Evolutionary conservation across 2,797 vertebrate genomes (phyloP).

Genomic region (Helarctos malayanus): DNA sequence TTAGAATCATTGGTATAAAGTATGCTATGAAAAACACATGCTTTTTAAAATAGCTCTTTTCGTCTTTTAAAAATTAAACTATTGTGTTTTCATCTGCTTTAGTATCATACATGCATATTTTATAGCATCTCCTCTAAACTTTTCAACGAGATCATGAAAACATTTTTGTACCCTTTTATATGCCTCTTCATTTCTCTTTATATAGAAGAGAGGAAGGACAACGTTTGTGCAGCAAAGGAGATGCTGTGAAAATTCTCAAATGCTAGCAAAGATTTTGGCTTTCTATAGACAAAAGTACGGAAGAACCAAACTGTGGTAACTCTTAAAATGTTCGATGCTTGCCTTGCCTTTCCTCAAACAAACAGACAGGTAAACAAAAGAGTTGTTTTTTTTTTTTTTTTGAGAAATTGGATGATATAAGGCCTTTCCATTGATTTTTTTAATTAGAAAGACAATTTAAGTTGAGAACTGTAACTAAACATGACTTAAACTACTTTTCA

Average conservation of each 20-base stretch:
- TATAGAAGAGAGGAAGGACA: neutral
- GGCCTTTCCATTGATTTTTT: neutral
- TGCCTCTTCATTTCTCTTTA: constrained; percentile 28
- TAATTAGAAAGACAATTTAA: constrained; percentile 53
- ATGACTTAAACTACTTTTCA: neutral
- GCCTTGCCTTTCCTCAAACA: neutral
- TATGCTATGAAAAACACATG: constrained; percentile 83
- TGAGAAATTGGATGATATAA: neutral
- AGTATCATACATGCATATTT: constrained; percentile 75
- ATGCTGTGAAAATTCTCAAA: constrained; percentile 61
- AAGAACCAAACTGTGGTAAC: constrained; percentile 58
- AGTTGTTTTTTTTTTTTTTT: too few species aligned
- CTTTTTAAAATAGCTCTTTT: constrained; percentile 78
- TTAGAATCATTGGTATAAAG: constrained; percentile 85
- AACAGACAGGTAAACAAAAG: neutral
- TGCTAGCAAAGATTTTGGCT: constrained; percentile 58
- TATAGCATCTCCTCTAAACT: constrained; percentile 75
- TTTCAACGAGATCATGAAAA: constrained; percentile 76
- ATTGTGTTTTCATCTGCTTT: constrained; percentile 66
- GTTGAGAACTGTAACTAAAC: constrained; percentile 22
- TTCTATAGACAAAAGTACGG: constrained; percentile 59
- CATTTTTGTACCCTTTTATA: constrained; percentile 43
- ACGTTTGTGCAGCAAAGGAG: constrained; percentile 57
- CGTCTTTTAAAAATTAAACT: constrained; percentile 82
- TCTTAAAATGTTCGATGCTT: constrained; percentile 47